Percentiles rank a stretch among this genome's conserved stretches.
Conservation (phyloP, 2,888 invertebrate species). For the Molorchus minor region DNA sequence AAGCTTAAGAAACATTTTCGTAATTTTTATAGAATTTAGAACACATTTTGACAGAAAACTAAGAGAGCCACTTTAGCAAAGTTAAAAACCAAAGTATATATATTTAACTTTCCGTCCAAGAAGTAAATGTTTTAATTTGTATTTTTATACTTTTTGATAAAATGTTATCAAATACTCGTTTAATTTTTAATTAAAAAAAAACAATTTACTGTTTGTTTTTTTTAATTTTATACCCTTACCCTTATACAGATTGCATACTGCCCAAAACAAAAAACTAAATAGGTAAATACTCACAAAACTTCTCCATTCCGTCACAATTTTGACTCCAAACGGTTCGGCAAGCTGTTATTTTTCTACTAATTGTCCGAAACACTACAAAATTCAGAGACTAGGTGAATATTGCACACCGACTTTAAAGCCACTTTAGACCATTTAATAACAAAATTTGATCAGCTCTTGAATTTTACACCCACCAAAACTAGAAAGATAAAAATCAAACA, state of each 20-base stretch:
- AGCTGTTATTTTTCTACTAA: constrained; percentile 33
- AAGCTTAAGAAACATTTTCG: no score
- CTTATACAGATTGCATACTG: background rate
- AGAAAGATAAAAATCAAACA: constrained; percentile 49
- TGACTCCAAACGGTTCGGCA: constrained; percentile 15
- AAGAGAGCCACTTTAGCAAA: background rate
- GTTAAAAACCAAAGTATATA: background rate
- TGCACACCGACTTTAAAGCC: background rate
- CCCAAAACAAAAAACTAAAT: constrained; percentile 2
- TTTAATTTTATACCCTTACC: background rate
- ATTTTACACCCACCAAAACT: constrained; percentile 48
- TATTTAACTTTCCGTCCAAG: constrained; percentile 19
- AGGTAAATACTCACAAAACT: constrained; percentile 51
- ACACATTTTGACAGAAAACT: no score
- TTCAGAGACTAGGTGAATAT: background rate
- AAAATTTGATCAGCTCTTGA: constrained; percentile 37
- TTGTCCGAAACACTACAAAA: constrained; percentile 34
- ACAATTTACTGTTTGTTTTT: background rate
- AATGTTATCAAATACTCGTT: constrained; percentile 8
- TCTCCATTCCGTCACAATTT: constrained; percentile 46
- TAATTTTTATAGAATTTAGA: no score
- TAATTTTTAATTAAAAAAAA: constrained; percentile 13
- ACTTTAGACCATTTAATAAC: constrained; percentile 34
- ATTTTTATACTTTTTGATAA: constrained; percentile 15
- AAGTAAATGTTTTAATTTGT: background rate